These are phyloP conservation scores for Taenioides sp. DNA, from an alignment of 2,797 vertebrate species.

Conservation along the genomic window DNA sequence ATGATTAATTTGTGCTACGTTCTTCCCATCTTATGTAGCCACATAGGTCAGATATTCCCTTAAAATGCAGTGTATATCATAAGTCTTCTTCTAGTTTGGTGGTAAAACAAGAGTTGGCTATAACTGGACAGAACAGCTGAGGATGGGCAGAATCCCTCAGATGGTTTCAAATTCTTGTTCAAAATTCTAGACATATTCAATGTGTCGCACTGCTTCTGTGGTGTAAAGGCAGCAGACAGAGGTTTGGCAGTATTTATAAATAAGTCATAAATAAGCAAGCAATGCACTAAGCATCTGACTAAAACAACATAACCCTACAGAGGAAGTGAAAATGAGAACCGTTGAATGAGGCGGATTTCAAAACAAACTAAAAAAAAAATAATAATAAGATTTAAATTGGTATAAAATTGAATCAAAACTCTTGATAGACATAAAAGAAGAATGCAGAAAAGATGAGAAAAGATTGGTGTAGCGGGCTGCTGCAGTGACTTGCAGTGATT, in stretches of 20 bases:
- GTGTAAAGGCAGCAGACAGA: conserved; percentile 12
- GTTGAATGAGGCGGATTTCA: background rate
- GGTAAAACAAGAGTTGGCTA: conserved; percentile 28
- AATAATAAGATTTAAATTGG: no score
- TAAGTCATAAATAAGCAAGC: conserved; percentile 6
- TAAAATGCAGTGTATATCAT: conserved; percentile 36
- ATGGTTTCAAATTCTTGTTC: conserved; percentile 36
- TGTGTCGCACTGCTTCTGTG: background rate
- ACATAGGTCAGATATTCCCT: conserved; percentile 23
- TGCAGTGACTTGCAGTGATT: no score
- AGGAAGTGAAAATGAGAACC: conserved; percentile 19
- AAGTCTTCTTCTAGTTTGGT: conserved; percentile 40
- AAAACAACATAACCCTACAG: conserved; percentile 10
- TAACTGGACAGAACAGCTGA: conserved; percentile 51
- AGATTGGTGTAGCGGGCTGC: no score
- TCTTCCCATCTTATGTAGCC: conserved; percentile 3
- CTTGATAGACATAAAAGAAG: no score
- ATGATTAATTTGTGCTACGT: conserved; percentile 5
- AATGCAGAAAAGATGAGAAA: no score
- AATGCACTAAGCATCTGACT: conserved; percentile 6
- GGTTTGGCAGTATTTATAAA: conserved; percentile 13
- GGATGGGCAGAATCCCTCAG: conserved; percentile 41
- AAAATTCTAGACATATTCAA: conserved; percentile 45
- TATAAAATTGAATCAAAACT: no score
- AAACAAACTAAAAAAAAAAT: background rate